These are phyloP conservation scores for Catotricha subobsoleta DNA, from an alignment of 2,888 invertebrate species.

Conservation along the genomic window DNA sequence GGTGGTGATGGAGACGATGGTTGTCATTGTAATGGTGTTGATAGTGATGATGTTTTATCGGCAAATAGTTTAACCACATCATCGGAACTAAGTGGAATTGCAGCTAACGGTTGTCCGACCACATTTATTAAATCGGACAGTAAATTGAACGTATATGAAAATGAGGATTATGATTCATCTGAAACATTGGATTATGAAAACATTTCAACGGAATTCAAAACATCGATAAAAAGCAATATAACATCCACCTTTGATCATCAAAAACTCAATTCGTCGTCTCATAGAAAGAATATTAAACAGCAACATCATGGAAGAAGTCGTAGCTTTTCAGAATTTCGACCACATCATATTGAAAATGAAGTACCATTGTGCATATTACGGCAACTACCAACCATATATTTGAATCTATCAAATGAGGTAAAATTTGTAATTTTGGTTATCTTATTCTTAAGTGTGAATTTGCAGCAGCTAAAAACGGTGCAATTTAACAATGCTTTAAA, in stretches of 20 bases:
- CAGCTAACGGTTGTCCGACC: not conserved
- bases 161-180: not conserved
- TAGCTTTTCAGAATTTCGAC: slow-evolving; percentile 3
- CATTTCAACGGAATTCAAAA: not conserved
- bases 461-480: no score
- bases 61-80: slow-evolving; percentile 10
- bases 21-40: slow-evolving; percentile 11
- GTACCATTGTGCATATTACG: not conserved
- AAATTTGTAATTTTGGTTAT: no score
- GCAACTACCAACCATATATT: not conserved
- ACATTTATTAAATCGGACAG: not conserved
- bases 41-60: slow-evolving; percentile 8
- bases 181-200: not conserved
- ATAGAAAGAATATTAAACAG: no score
- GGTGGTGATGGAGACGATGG: slow-evolving; percentile 7
- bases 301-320: not conserved
- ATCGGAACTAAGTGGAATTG: slow-evolving; percentile 1
- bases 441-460: no score
- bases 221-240: slow-evolving; percentile 2
- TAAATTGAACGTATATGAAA: not conserved
- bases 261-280: no score
- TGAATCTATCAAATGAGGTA: no score
- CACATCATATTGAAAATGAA: not conserved
- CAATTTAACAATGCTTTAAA: no score
- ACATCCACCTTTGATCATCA: slow-evolving; percentile 2